Percentiles rank a stretch among this genome's conserved stretches.
These are phyloP conservation scores for Drymonia ruficornis DNA, from an alignment of 2,888 invertebrate genomes.

Conservation along the genomic window DNA sequence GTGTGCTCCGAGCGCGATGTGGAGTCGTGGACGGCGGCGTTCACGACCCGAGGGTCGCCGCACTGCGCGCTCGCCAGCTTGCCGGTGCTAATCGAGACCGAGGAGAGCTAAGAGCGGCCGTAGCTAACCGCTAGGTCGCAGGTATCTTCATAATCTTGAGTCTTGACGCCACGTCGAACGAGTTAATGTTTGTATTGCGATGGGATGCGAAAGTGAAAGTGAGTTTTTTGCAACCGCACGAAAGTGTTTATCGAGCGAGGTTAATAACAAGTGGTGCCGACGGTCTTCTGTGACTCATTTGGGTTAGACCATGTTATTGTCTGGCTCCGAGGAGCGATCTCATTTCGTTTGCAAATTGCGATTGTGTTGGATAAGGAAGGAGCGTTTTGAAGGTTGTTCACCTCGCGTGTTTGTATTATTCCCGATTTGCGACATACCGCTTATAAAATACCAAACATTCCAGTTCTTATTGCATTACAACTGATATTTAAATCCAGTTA, in stretches of 20 bases:
- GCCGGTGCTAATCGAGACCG: constrained; percentile 86
- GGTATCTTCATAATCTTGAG: constrained; percentile 51
- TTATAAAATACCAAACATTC: constrained; percentile 5
- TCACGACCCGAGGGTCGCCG: constrained; percentile 77
- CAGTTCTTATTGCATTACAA: background rate
- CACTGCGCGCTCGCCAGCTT: constrained; percentile 77
- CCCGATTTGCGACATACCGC: constrained; percentile 9
- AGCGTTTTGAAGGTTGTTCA: constrained; percentile 34
- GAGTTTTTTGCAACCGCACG: constrained; percentile 65
- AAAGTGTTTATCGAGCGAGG: constrained; percentile 56
- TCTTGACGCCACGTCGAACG: constrained; percentile 50
- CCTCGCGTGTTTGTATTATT: constrained; percentile 21
- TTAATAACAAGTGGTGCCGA: constrained; percentile 38
- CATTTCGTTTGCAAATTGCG: constrained; percentile 28
- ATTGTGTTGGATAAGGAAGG: constrained; percentile 29
- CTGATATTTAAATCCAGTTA: background rate
- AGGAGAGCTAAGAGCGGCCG: constrained; percentile 69
- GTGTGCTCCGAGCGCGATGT: constrained; percentile 84
- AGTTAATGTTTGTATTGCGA: constrained; percentile 73
- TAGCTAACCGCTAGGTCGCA: constrained; percentile 46
- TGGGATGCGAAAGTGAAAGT: constrained; percentile 77
- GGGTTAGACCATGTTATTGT: constrained; percentile 42
- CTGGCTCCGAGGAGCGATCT: constrained; percentile 19
- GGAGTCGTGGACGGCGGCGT: constrained; percentile 86
- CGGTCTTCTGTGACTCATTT: constrained; percentile 42